Conservation (phyloP, 2,113 vertebrate genomes). For the Hassar affinis region DNA sequence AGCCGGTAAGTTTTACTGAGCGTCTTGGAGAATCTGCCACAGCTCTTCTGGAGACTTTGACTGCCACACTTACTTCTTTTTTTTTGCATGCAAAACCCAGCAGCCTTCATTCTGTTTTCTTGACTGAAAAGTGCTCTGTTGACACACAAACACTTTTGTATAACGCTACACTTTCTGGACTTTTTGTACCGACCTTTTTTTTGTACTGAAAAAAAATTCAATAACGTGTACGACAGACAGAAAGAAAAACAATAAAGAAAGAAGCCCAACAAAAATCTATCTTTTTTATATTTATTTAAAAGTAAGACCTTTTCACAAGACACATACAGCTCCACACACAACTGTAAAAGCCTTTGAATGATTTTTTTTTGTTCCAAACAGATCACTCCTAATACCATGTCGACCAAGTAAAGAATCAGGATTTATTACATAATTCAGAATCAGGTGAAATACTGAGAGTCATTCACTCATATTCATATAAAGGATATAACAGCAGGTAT, state of each 20-base stretch:
- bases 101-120: no score
- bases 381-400: conserved; percentile 37
- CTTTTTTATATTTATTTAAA: conserved; percentile 58
- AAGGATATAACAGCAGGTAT: conserved; percentile 12
- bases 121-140: no score
- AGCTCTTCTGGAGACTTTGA: no score
- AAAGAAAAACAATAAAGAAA: neutral
- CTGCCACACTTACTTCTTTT: no score
- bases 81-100: no score
- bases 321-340: conserved; percentile 54
- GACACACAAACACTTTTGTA: no score
- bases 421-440: conserved; percentile 41
- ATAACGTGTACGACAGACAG: neutral
- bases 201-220: no score
- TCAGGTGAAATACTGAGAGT: conserved; percentile 40
- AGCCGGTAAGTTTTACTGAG: no score
- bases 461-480: conserved; percentile 35
- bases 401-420: conserved; percentile 48
- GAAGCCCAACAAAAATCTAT: neutral
- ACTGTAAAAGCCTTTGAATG: conserved; percentile 48
- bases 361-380: conserved; percentile 28
- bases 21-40: no score
- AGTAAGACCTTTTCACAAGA: conserved; percentile 55
- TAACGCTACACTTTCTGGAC: no score
- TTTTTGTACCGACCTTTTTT: no score